Conservation (phyloP, 92 coral and sea anemone species). For the Micromussa lordhowensis region DNA sequence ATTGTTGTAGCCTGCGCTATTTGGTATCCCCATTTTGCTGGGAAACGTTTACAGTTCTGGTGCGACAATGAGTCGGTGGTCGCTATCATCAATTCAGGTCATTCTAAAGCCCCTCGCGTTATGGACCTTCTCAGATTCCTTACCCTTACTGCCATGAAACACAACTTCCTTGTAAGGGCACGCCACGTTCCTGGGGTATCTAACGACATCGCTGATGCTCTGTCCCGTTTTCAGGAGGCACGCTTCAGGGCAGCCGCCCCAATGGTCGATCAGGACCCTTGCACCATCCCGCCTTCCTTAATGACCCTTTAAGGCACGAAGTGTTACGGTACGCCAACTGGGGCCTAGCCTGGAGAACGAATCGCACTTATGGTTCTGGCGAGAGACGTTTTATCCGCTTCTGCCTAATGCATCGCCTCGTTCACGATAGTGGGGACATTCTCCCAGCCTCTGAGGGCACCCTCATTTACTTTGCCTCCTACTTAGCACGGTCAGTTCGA, state of each 20-base stretch:
- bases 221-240: conserved; percentile 21
- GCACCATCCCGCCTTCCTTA: not conserved
- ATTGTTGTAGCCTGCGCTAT: too few relatives aligned
- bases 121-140: conserved; percentile 2
- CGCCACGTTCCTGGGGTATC: conserved; percentile 20
- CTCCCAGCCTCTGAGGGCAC: too few relatives aligned
- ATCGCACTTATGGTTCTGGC: too few relatives aligned
- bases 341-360: not conserved
- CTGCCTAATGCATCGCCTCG: too few relatives aligned
- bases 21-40: too few relatives aligned
- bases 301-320: not conserved
- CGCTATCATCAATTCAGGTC: conserved; percentile 53
- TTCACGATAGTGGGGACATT: too few relatives aligned
- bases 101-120: conserved; percentile 49
- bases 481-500: not conserved
- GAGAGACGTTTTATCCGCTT: too few relatives aligned
- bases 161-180: not conserved
- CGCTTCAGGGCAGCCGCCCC: conserved; percentile 10
- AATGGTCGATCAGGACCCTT: not conserved
- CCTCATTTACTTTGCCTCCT: too few relatives aligned
- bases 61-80: too few relatives aligned
- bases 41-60: too few relatives aligned
- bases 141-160: not conserved
- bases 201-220: conserved; percentile 32
- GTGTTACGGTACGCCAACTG: not conserved